Evolutionary conservation across 1,140 invertebrate species (phyloP), one percentile per base, ranked within the genome.

Genomic region (Cyclargus thomasi): DNA sequence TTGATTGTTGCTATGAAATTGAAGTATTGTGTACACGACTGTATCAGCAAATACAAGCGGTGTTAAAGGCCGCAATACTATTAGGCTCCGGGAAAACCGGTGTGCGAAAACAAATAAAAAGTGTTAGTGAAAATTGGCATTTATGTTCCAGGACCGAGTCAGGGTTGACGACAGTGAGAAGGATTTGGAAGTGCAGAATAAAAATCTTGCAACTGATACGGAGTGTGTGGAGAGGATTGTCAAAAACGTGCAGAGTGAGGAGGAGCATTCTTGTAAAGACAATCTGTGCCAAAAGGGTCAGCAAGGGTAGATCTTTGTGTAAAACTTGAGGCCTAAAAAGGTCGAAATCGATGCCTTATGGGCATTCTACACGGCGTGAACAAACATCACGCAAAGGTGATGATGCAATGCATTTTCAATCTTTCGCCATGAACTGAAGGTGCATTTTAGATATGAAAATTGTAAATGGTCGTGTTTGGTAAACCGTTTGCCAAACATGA

Each of bases 201-300:
- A 86, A 64, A 39, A 85, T 62, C 76, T 88, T 3, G 73, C 85
- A 3, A 78, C 81, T 14, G 84, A 86, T 67, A 85, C 86, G 82
- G 84, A 86, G 39, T 74, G 78, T 5, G 85, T 88, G 23, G 83
- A 85, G 23, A 67, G 70, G 6, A 67, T 86, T 4, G 85, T 83
- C 17, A 81, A 67, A 67, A 84, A 63, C 21, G 72, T 88, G 1
- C 83, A 88, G 70, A 78, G 72, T 63, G n/a, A n/a, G n/a, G n/a
- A n/a, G n/a, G n/a, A n/a, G n/a, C n/a, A n/a, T n/a, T n/a, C n/a
- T n/a, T n/a, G n/a, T n/a, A n/a, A n/a, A n/a, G n/a, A n/a, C n/a
- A n/a, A n/a, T n/a, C n/a, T n/a, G n/a, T n/a, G n/a, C n/a, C n/a
- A n/a, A n/a, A n/a, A n/a, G n/a, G n/a, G n/a, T n/a, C n/a, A n/a